phyloP scores from a whole-genome alignment of 2,113 vertebrate genomes.

The Micronycteris hirsuta region DNA sequence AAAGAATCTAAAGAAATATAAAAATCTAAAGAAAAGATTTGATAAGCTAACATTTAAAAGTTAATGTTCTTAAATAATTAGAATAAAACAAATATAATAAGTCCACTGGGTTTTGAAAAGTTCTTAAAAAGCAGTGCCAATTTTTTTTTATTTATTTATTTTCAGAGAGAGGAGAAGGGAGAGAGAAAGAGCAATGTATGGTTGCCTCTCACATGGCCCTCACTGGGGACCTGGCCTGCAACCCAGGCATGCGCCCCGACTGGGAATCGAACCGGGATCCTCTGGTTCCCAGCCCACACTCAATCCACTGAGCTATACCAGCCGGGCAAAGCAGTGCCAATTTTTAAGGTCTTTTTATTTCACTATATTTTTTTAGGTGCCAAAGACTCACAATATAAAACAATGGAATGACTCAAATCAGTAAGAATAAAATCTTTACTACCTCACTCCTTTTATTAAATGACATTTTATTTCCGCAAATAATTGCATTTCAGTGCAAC shows the following conservation, averaged over 20 bases:
- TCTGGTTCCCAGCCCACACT: too few relatives aligned
- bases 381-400: neutral
- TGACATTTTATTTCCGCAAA: neutral
- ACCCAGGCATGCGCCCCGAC: too few relatives aligned
- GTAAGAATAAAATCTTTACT: neutral
- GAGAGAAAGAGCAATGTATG: too few relatives aligned
- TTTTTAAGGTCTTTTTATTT: neutral
- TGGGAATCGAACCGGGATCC: too few relatives aligned
- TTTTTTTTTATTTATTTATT: neutral
- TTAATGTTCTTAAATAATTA: neutral
- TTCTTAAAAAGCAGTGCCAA: neutral
- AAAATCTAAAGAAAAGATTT: neutral
- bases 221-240: too few relatives aligned
- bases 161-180: too few relatives aligned
- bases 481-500: neutral
- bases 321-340: neutral
- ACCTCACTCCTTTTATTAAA: neutral
- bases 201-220: too few relatives aligned
- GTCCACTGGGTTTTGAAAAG: neutral
- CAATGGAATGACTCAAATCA: neutral
- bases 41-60: neutral
- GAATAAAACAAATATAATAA: neutral
- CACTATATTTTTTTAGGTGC: neutral
- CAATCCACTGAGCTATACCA: too few relatives aligned
- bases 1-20: neutral